Percentiles rank a stretch among this genome's conserved stretches.
Evolutionary conservation across 1,140 invertebrate genomes (phyloP).

Genomic region (Brachionus koreanus): DNA sequence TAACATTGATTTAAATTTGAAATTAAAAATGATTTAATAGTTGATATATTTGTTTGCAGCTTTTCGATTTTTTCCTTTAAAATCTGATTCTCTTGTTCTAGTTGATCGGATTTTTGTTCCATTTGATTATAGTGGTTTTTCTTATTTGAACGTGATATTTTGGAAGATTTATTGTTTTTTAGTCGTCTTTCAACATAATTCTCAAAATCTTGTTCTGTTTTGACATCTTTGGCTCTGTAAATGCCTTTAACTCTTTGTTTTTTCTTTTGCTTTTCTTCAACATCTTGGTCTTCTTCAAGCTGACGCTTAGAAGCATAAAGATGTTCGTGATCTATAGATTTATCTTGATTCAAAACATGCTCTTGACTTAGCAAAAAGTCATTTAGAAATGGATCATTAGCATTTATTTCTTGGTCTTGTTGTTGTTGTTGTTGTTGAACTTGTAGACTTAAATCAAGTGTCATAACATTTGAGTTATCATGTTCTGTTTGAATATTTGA

Average conservation of each 20-base stretch:
- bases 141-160: constrained; percentile 51
- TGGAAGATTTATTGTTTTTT: constrained; percentile 57
- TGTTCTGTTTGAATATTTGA: neutral
- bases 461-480: neutral
- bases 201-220: constrained; percentile 10
- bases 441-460: neutral
- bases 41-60: constrained; percentile 51
- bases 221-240: constrained; percentile 22
- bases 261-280: neutral
- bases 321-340: neutral
- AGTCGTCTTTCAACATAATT: constrained; percentile 49
- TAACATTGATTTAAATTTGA: constrained; percentile 46
- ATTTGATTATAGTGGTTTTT: constrained; percentile 53
- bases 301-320: neutral
- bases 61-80: constrained; percentile 50
- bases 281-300: neutral
- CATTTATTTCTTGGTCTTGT: neutral
- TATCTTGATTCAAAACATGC: neutral
- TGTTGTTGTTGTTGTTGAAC: too few relatives aligned
- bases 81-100: constrained; percentile 50
- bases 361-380: neutral
- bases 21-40: constrained; percentile 52
- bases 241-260: constrained; percentile 21
- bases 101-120: constrained; percentile 50
- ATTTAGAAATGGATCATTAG: neutral